Base-by-base conservation (phyloP, 2,888 invertebrate species). In the Argyresthia goedartella region DNA sequence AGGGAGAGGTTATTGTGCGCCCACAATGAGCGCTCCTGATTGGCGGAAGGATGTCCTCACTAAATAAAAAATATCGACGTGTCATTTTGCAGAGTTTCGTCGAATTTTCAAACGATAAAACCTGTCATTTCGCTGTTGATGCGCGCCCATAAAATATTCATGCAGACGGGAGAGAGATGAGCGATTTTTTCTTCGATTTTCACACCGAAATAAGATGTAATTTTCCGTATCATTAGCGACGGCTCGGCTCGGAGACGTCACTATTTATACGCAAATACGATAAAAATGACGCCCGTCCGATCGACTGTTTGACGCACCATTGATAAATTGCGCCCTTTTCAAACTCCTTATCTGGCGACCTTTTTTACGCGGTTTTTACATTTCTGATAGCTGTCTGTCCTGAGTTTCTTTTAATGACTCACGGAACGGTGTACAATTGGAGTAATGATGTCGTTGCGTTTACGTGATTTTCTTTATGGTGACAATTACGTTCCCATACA, bases 201-300 rank as follows among this genome's bases (percentile, higher is more conserved):
- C 78, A 79, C 81, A 72, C 79, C 81, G 81, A 80, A 87, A 87
- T 87, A 87, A 86, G 87, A 86, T 82, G 86, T 86, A 86, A 87
- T 87, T 87, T 87, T 87, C 87, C 87, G 85, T 82, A 76, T 87
- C 87, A 87, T 87, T 87, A 87, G 85, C 87, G 78, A 68, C 79
- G 79, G 74, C 71, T 73, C 71, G 76, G 75, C 74, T 75, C 78
- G 74, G 67, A 74, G 76, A 73, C 67, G 76, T 71, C 85, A 86
- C 86, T 86, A 86, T 86, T 85, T 85, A 85, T 82, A 85, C 84
- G 82, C 82, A 85, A 85, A 85, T 86, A 82, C 81, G 82, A 82
- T 84, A 82, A 82, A 81, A 82, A 84, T 80, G 81, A 85, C 77
- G 81, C 81, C 78, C 81, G 66, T 66, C 71, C 75, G 81, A 81